Evolutionary conservation across 2,888 invertebrate species (phyloP), one percentile per base, ranked within the genome.

Genomic region (Oegoconia quadripuncta): DNA sequence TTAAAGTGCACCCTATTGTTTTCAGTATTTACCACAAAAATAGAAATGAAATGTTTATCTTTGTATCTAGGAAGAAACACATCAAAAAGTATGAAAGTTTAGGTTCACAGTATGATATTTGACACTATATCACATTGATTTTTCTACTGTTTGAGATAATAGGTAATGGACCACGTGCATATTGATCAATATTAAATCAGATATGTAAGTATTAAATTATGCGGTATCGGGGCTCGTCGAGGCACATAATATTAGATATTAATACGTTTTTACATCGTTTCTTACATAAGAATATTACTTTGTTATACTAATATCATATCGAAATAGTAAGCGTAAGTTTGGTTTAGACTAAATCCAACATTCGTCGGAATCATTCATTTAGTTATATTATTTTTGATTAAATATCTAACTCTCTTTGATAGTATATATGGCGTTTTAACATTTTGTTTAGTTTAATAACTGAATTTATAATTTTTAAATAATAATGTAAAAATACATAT

Each of bases 311-410:
- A 70, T 67, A 78, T n/a, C n/a, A 15, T 82, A 82, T 76, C 74
- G 67, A 80, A 78, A 78, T 86, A 86, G 79, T 86, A 86, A 86
- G 86, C 86, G 86, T 86, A 86, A 78, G 76, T 75, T n/a, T 72
- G 60, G 53, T 71, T 66, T 61, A 66, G 63, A 74, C 70, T 72
- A 59, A 67, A 70, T 59, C 75, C 64, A 69, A 74, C 68, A 48
- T 54, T 52, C 55, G 64, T 74, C 59, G 64, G 72, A 71, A 70
- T 62, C 56, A 59, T 64, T 66, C 54, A 51, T 57, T 67, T 59
- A 52, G 50, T 47, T 43, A 46, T 49, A 52, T 20, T 48, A 55
- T 64, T 59, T 61, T 44, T 47, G 45, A 48, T 47, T 63, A 60
- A 64, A 64, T 67, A 69, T 53, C 55, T 64, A 55, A 38, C 43